phyloP scores from a whole-genome alignment of 1,140 invertebrate species.

The Drosophila pachea region DNA sequence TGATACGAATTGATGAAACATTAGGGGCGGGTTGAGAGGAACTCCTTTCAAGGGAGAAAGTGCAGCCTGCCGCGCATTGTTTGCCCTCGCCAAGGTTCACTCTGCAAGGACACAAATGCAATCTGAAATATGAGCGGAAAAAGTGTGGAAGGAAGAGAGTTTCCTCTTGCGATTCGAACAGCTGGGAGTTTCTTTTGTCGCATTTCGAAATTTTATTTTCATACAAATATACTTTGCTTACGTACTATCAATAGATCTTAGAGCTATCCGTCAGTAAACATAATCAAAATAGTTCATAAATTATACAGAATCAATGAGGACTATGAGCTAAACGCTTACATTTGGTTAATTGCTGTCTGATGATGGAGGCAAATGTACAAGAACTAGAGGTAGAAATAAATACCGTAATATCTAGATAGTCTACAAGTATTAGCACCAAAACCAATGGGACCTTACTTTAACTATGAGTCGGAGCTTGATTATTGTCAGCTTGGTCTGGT shows the following conservation, averaged over 20 bases:
- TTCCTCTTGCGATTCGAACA: background rate
- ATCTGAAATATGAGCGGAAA: slow-evolving; percentile 14
- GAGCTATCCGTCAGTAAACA: slow-evolving; percentile 46
- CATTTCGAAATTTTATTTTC: slow-evolving; percentile 50
- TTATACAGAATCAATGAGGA: slow-evolving; percentile 35
- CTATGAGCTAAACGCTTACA: slow-evolving; percentile 51
- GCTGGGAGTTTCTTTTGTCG: slow-evolving; percentile 23
- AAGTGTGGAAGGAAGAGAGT: slow-evolving; percentile 3
- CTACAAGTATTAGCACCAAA: slow-evolving; percentile 58
- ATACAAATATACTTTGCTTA: slow-evolving; percentile 50
- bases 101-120: slow-evolving; percentile 1
- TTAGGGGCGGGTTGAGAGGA: slow-evolving; percentile 62
- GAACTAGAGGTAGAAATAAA: slow-evolving; percentile 38
- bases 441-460: slow-evolving; percentile 59
- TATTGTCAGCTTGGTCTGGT: slow-evolving; percentile 63
- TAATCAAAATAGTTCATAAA: slow-evolving; percentile 40
- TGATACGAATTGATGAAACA: slow-evolving; percentile 54
- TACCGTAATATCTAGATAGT: slow-evolving; percentile 15
- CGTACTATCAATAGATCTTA: slow-evolving; percentile 49
- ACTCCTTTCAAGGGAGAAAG: slow-evolving; percentile 47
- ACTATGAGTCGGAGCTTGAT: slow-evolving; percentile 23
- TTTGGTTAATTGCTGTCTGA: slow-evolving; percentile 73
- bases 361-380: slow-evolving; percentile 57
- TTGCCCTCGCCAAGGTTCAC: slow-evolving; percentile 60
- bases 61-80: slow-evolving; percentile 19